A percentile compares a stretch with the other conserved stretches of the same genome.
These are phyloP conservation scores for Aegypius monachus DNA, from an alignment of 2,113 vertebrate species.

Conservation along the genomic window DNA sequence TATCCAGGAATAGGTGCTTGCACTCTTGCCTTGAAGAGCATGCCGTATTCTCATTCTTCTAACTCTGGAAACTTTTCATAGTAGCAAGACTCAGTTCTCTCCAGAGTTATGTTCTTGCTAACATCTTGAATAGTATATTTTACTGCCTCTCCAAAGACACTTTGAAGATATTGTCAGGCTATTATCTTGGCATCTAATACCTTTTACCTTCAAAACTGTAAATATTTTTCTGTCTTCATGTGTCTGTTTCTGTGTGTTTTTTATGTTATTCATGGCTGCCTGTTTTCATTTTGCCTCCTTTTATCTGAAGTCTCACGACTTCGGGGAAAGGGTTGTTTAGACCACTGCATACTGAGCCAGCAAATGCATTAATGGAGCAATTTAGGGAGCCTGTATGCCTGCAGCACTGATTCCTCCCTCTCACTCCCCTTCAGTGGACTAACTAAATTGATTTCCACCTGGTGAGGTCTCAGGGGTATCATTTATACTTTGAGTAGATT, in stretches of 20 bases:
- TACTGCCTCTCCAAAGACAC: background rate
- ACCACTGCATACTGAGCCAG: background rate
- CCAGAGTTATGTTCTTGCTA: background rate
- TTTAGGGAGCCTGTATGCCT: background rate
- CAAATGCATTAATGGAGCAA: background rate
- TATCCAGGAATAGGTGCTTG: background rate
- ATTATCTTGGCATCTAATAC: constrained; percentile 1
- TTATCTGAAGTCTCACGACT: background rate
- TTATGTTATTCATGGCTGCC: background rate
- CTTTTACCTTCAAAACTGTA: background rate
- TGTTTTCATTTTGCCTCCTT: background rate
- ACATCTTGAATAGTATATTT: background rate
- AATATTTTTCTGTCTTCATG: background rate
- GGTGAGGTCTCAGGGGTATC: background rate
- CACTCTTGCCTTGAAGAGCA: background rate
- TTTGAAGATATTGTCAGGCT: background rate
- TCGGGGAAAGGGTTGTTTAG: background rate
- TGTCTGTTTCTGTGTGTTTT: background rate
- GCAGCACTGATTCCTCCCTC: background rate
- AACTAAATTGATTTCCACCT: background rate
- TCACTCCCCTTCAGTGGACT: background rate
- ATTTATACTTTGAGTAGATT: background rate
- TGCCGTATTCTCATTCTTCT: background rate
- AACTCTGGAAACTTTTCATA: background rate
- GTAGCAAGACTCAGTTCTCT: background rate